phyloP scores from a whole-genome alignment of 2,888 invertebrate species.

The Poecilus cupreus region DNA sequence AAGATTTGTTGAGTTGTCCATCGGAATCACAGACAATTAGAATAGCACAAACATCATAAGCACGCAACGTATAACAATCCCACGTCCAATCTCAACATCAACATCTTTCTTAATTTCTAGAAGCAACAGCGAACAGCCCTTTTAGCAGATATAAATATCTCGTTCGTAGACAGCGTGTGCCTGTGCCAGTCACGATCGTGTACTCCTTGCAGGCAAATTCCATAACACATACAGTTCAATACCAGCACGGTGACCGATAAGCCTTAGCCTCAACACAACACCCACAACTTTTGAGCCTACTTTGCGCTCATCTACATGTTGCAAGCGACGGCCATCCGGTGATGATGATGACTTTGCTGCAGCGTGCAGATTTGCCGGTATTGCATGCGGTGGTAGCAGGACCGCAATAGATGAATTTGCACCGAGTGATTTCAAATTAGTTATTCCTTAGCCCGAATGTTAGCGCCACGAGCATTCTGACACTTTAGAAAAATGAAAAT shows the following conservation, averaged over 20 bases:
- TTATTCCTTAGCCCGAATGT: too few species aligned
- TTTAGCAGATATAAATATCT: background rate
- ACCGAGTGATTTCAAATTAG: too few species aligned
- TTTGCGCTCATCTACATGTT: background rate
- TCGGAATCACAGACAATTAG: background rate
- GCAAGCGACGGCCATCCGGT: background rate
- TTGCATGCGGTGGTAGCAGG: too few species aligned
- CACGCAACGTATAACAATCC: background rate
- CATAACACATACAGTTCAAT: conserved; percentile 13
- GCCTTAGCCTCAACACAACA: background rate
- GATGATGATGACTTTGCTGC: background rate
- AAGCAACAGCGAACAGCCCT: background rate
- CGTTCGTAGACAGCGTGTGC: background rate
- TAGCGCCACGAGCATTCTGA: too few species aligned
- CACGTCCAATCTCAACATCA: background rate
- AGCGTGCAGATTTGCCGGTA: background rate
- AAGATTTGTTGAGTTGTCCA: background rate
- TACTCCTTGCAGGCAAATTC: conserved; percentile 13
- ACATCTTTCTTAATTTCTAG: background rate
- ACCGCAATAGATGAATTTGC: background rate
- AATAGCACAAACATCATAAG: background rate
- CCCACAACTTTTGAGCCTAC: conserved; percentile 35
- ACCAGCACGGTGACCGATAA: background rate
- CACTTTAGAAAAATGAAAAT: too few species aligned
- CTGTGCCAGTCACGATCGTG: conserved; percentile 15